Conservation (phyloP, 2,113 vertebrate species). For the Brachypodius melanocephalos region DNA sequence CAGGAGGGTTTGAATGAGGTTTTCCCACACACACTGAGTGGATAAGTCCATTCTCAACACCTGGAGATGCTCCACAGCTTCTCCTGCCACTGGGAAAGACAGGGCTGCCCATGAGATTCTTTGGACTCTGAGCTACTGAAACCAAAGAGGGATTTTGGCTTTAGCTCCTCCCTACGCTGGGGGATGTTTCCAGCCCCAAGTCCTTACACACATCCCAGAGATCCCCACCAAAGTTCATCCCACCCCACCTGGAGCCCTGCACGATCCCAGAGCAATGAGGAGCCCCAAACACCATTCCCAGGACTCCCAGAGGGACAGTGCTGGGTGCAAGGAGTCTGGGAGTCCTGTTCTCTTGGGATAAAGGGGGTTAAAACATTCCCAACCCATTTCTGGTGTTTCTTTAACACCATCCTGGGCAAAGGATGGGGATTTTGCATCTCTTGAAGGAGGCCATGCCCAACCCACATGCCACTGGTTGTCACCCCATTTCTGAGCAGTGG, state of each 20-base stretch:
- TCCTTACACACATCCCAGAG: not conserved
- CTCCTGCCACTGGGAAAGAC: rapidly evolving
- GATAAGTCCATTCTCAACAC: not conserved
- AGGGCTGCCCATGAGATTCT: not conserved
- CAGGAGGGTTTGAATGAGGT: rapidly evolving
- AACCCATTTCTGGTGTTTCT: not conserved
- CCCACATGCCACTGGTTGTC: not conserved
- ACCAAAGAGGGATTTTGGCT: not conserved
- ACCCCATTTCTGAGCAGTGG: not conserved
- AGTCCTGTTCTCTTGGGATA: not conserved
- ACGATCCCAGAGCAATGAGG: not conserved
- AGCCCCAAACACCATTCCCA: not conserved
- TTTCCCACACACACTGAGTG: rapidly evolving
- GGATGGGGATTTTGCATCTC: not conserved
- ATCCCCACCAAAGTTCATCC: not conserved
- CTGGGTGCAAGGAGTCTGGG: not conserved
- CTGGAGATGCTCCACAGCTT: not conserved
- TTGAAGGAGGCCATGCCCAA: not conserved
- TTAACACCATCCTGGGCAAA: not conserved
- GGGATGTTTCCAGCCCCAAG: not conserved
- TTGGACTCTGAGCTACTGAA: not conserved
- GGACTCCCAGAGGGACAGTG: rapidly evolving
- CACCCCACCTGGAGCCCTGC: rapidly evolving
- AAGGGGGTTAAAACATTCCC: not conserved
- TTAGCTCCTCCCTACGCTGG: not conserved